Conservation (phyloP, 2,888 invertebrate species). For the Isoperla grammatica region DNA sequence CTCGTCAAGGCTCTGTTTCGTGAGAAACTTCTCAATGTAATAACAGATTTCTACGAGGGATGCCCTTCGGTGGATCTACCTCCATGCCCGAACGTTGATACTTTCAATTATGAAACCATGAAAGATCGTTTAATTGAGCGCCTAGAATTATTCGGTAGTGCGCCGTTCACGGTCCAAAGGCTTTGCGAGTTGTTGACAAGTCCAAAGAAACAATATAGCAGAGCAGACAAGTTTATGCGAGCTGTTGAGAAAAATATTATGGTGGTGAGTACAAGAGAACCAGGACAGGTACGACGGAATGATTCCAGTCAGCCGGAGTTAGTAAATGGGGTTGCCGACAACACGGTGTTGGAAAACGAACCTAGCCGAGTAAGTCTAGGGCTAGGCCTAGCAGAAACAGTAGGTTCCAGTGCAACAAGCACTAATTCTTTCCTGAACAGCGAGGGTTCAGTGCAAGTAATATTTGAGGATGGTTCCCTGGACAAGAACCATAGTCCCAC, state of each 20-base stretch:
- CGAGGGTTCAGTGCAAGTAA: too few species aligned
- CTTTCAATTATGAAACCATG: slow-evolving; percentile 85
- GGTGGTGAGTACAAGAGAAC: slow-evolving; percentile 62
- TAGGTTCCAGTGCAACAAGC: background rate
- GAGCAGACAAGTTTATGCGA: slow-evolving; percentile 94
- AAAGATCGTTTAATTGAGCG: slow-evolving; percentile 75
- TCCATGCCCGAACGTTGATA: slow-evolving; percentile 85
- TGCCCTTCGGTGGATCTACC: slow-evolving; percentile 71
- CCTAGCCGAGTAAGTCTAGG: background rate
- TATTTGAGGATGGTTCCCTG: too few species aligned
- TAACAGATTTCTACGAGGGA: slow-evolving; percentile 81
- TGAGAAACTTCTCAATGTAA: slow-evolving; percentile 79
- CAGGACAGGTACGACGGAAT: slow-evolving; percentile 38
- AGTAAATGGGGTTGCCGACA: slow-evolving; percentile 28
- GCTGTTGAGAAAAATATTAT: slow-evolving; percentile 93
- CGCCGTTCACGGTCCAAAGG: slow-evolving; percentile 94
- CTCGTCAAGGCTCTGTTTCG: slow-evolving; percentile 81
- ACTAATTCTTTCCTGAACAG: background rate
- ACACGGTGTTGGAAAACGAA: slow-evolving; percentile 3
- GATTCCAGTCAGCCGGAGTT: slow-evolving; percentile 23
- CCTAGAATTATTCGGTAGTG: slow-evolving; percentile 76
- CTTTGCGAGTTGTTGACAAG: slow-evolving; percentile 89
- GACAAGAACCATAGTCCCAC: too few species aligned
- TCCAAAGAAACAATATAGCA: slow-evolving; percentile 89
- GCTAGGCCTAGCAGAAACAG: background rate